Evolutionary conservation across 2,113 vertebrate species (phyloP), one percentile per base, ranked within the genome.

Genomic region (Gasterosteus nipponicus): DNA sequence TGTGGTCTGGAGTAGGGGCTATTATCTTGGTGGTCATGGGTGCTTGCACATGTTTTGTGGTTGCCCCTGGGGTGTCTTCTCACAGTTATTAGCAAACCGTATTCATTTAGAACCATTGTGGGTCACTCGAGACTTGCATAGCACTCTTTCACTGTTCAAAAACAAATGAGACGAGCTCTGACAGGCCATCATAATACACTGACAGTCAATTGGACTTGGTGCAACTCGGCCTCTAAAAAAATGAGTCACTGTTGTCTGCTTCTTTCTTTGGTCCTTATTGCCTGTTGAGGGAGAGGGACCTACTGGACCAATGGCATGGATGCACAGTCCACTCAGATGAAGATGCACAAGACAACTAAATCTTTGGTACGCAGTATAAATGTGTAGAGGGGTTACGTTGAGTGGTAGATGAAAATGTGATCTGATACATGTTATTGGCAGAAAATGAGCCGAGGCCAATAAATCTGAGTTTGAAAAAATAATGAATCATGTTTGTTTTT

Each of bases 1-100:
- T 80, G 5, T 22, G 71, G 83, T 75, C 86, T 78, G 72, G 71
- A 75, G 75, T 61, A 53, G 56, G 74, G 80, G 73, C 88, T 84
- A 92, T 93, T 91, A 92, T 92, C 83, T 90, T 81, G 69, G 87
- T 75, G 80, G 93, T 94, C 92, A 94, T 92, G 91, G 90, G 86
- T 92, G 84, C 85, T 83, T 92, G 91, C 91, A 93, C 93, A 92
- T 91, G 88, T 93, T 93, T 94, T 92, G 94, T 90, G 91, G 90
- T 78, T 77, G 72, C 88, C 88, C 85, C 75, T 63, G 61, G 89
- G 85, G 88, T 87, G 86, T 91, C 89, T 84, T 87, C 86, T 87
- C 89, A 76, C 81, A 82, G 88, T 90, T 81, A 89, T 92, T 91
- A 91, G 86, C 75, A 73, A 79, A 58, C 81, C 54, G 78, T 83